These are phyloP conservation scores for Xenopus borealis DNA, from an alignment of 2,113 vertebrate genomes.

Conservation along the genomic window DNA sequence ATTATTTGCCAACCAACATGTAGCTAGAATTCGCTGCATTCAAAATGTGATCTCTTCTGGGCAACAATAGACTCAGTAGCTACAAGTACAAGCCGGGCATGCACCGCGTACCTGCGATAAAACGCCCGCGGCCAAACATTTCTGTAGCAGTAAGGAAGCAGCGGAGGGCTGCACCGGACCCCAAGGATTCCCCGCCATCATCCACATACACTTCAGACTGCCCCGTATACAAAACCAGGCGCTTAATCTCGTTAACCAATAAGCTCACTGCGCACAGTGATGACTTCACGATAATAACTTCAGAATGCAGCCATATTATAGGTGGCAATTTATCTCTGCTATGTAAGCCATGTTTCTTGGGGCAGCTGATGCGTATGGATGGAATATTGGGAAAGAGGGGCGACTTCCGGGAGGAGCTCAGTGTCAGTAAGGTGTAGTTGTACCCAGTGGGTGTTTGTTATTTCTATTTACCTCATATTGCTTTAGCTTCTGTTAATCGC, in stretches of 20 bases:
- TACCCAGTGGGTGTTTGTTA: background rate
- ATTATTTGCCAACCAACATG: too few relatives aligned
- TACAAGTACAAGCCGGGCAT: too few relatives aligned
- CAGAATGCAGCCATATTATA: constrained; percentile 30
- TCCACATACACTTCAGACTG: too few relatives aligned
- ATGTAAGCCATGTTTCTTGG: background rate
- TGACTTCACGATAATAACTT: background rate
- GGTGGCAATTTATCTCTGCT: background rate
- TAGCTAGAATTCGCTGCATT: too few relatives aligned
- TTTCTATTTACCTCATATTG: background rate
- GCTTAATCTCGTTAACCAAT: background rate
- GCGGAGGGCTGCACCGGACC: constrained; percentile 50
- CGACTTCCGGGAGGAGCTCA: fast-evolving
- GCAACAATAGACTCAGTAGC: too few relatives aligned
- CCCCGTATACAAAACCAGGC: background rate
- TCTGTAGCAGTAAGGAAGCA: constrained; percentile 63
- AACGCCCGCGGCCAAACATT: constrained; percentile 61
- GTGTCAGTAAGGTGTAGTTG: background rate
- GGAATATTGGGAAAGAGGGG: background rate
- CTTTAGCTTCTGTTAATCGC: too few relatives aligned
- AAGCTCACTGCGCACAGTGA: background rate
- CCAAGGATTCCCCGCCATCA: constrained; percentile 47
- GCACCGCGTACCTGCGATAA: constrained; percentile 75
- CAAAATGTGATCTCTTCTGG: too few relatives aligned
- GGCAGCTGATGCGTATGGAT: background rate